Evolutionary conservation across 2,888 invertebrate species (phyloP).

Genomic region (Agonopterix alstromeriana): DNA sequence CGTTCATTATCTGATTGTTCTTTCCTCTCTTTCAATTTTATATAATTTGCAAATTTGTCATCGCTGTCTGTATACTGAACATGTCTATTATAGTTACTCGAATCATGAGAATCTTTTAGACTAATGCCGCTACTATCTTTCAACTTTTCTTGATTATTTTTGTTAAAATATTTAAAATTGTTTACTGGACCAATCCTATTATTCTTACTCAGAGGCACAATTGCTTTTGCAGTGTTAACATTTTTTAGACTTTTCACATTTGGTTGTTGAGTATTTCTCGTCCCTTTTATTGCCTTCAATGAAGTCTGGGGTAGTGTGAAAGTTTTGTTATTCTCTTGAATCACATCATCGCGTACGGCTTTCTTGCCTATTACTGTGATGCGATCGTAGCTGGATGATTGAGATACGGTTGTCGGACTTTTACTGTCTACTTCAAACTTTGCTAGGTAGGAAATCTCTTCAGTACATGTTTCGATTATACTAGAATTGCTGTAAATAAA

Average conservation of each 20-base stretch:
- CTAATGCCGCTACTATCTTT: neutral
- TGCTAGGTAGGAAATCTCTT: constrained; percentile 55
- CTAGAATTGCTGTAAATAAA: constrained; percentile 26
- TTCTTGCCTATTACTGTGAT: constrained; percentile 53
- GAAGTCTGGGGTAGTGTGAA: neutral
- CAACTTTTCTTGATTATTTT: neutral
- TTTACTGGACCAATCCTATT: neutral
- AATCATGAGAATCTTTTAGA: neutral
- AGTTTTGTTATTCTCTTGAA: neutral
- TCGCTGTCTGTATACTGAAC: no score
- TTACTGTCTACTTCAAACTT: constrained; percentile 38
- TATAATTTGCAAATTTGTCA: no score
- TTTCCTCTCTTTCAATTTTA: no score
- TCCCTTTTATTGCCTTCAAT: no score
- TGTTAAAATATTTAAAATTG: neutral
- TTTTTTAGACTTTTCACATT: neutral
- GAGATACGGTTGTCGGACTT: constrained; percentile 22
- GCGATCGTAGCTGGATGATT: constrained; percentile 49
- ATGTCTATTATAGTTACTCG: neutral
- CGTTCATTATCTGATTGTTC: no score
- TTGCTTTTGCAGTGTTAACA: neutral
- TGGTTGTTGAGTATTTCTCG: neutral
- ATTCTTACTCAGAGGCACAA: neutral
- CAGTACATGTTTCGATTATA: constrained; percentile 47
- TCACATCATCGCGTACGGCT: neutral